A percentile compares a stretch with the other conserved stretches of the same genome.
These are phyloP conservation scores for Spinibarbus caldwelli DNA, from an alignment of 2,797 vertebrate species.

Conservation along the genomic window DNA sequence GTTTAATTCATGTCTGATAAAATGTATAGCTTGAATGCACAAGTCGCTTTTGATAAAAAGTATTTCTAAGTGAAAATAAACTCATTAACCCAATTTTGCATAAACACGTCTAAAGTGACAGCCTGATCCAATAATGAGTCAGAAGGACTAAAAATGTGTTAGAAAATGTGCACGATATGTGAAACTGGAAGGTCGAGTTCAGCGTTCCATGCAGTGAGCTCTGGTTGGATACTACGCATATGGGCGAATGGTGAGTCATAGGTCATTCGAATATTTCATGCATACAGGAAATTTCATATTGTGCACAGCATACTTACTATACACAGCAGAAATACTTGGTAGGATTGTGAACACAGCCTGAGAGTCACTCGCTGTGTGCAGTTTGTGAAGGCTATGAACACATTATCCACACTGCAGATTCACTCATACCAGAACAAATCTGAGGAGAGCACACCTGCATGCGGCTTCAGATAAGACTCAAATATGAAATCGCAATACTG, in stretches of 20 bases:
- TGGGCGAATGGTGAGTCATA: neutral
- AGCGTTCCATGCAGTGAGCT: neutral
- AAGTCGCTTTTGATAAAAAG: neutral
- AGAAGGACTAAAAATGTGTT: neutral
- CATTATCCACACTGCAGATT: constrained; percentile 23
- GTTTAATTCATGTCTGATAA: neutral
- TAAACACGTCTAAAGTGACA: neutral
- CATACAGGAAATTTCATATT: neutral
- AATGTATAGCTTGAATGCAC: neutral
- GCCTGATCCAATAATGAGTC: neutral
- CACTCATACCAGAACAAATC: neutral
- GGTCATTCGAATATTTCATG: neutral
- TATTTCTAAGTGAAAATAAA: neutral
- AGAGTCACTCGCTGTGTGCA: neutral
- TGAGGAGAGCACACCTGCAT: constrained; percentile 11
- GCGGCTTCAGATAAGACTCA: neutral
- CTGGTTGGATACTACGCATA: neutral
- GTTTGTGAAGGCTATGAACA: constrained; percentile 8
- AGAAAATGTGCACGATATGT: neutral
- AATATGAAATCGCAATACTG: neutral
- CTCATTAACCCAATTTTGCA: neutral
- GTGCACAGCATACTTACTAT: neutral
- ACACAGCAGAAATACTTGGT: neutral
- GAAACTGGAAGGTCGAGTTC: neutral
- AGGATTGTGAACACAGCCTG: neutral